Evolutionary conservation across 2,888 invertebrate genomes (phyloP).

Genomic region (Agonopterix alstromeriana): DNA sequence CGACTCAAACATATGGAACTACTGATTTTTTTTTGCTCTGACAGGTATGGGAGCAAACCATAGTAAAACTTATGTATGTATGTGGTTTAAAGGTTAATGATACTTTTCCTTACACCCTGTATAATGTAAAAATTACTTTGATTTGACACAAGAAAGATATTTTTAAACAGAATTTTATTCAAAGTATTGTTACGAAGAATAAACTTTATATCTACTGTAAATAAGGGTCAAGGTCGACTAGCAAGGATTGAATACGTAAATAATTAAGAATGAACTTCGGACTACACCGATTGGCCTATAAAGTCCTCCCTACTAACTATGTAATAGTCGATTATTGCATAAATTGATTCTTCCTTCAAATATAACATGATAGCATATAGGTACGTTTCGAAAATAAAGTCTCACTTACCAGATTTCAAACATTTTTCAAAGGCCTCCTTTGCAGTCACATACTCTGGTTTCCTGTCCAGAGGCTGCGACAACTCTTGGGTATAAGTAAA

Average conservation of each 20-base stretch:
- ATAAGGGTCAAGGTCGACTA: too few relatives aligned
- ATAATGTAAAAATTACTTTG: too few relatives aligned
- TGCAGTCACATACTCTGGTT: conserved; percentile 83
- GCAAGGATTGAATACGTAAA: neutral
- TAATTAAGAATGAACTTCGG: conserved; percentile 9
- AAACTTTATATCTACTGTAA: too few relatives aligned
- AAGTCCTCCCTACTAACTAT: neutral
- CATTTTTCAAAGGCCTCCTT: conserved; percentile 86
- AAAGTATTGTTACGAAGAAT: too few relatives aligned
- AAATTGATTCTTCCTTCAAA: neutral
- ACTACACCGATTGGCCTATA: neutral
- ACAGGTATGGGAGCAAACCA: too few relatives aligned
- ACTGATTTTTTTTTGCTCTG: too few relatives aligned
- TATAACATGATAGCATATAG: neutral
- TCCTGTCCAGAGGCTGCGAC: conserved; percentile 85
- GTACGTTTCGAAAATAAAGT: neutral
- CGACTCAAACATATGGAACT: too few relatives aligned
- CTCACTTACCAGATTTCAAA: conserved; percentile 85
- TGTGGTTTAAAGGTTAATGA: too few relatives aligned
- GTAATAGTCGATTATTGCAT: neutral
- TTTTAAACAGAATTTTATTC: too few relatives aligned
- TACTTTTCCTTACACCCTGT: too few relatives aligned
- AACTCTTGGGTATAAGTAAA: conserved; percentile 89
- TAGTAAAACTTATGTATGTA: too few relatives aligned
- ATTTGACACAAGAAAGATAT: too few relatives aligned